Percentiles rank a stretch among this genome's conserved stretches.
phyloP scores from a whole-genome alignment of 2,113 vertebrate species.

The Tragelaphus scriptus region DNA sequence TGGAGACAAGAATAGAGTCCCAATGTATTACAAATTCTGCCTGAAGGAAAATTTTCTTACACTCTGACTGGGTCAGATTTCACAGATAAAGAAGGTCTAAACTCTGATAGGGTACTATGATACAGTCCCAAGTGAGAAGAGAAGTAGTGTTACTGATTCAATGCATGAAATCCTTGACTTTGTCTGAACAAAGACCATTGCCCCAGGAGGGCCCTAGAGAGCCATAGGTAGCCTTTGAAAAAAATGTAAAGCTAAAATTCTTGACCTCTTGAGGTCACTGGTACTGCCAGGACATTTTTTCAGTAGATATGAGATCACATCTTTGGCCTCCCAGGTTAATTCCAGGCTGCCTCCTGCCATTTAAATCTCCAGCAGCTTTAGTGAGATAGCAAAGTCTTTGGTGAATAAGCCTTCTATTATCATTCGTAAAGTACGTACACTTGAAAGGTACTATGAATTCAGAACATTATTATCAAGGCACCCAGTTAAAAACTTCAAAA shows the following conservation, averaged over 20 bases:
- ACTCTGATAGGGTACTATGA: not conserved
- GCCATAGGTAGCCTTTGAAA: conserved; percentile 45
- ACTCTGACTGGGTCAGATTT: conserved; percentile 38
- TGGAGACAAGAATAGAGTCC: not conserved
- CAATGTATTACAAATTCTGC: conserved; percentile 39
- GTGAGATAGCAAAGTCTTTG: conserved; percentile 8
- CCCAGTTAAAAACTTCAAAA: conserved; percentile 45
- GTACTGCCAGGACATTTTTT: conserved; percentile 55
- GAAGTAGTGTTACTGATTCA: not conserved
- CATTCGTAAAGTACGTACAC: conserved; percentile 49
- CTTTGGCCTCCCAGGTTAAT: conserved; percentile 46
- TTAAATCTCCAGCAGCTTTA: conserved; percentile 48
- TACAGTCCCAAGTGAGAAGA: not conserved
- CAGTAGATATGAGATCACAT: conserved; percentile 44
- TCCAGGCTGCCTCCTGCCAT: conserved; percentile 45
- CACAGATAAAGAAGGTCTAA: conserved; percentile 20
- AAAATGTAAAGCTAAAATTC: conserved; percentile 49
- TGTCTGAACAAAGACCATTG: conserved; percentile 47
- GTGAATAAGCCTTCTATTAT: not conserved
- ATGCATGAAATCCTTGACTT: conserved; percentile 53
- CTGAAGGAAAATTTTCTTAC: conserved; percentile 41
- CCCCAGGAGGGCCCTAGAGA: conserved; percentile 15
- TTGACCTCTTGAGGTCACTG: conserved; percentile 37
- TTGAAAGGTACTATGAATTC: conserved; percentile 57
- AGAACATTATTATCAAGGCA: conserved; percentile 43